A percentile compares a stretch with the other conserved stretches of the same genome.
Conservation (phyloP, 2,113 vertebrate species). For the Sula dactylatra region DNA sequence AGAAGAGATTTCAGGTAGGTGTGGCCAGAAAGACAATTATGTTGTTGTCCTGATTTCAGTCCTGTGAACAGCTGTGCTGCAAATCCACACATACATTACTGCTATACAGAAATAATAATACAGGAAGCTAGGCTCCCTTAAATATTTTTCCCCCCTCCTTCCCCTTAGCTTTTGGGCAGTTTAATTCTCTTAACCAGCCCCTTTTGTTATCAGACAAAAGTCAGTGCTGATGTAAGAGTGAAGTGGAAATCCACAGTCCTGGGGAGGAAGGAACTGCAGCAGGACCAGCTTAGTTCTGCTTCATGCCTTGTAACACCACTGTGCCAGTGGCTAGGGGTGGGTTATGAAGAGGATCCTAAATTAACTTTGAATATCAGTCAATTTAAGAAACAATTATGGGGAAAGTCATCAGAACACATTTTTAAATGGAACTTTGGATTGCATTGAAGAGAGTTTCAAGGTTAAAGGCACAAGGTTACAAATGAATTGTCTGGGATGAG, state of each 20-base stretch:
- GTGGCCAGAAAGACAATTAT: background rate
- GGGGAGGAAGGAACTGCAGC: background rate
- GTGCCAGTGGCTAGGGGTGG: background rate
- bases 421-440: background rate
- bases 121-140: background rate
- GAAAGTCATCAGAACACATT: background rate
- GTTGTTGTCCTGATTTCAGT: background rate
- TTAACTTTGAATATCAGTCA: background rate
- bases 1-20: background rate
- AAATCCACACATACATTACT: background rate
- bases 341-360: background rate
- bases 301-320: background rate
- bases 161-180: background rate
- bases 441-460: background rate
- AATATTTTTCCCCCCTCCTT: background rate
- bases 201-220: background rate
- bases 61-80: background rate
- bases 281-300: slow-evolving; percentile 10
- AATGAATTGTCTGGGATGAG: background rate
- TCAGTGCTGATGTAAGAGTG: background rate
- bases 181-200: background rate
- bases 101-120: background rate
- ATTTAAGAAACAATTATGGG: background rate
- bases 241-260: background rate
- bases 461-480: background rate